A percentile compares a stretch with the other conserved stretches of the same genome.
Evolutionary conservation across 2,113 vertebrate genomes (phyloP).

Genomic region (Pluvialis apricaria): DNA sequence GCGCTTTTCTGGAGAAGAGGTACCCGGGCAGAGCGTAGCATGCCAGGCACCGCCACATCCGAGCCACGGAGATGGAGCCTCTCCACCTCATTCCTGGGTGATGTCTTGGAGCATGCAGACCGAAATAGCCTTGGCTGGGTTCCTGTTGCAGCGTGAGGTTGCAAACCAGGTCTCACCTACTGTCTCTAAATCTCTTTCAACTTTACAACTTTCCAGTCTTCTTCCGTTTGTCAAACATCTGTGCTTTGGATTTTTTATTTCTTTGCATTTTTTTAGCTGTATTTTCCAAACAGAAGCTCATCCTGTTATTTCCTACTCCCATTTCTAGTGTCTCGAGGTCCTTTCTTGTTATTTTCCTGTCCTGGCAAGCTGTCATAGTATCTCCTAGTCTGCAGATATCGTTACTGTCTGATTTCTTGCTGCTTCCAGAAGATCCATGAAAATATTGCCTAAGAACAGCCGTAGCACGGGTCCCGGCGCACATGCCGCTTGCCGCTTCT

Average conservation of each 20-base stretch:
- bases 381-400: background rate
- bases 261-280: background rate
- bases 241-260: background rate
- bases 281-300: slow-evolving; percentile 8
- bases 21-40: background rate
- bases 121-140: background rate
- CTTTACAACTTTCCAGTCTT: background rate
- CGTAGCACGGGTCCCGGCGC: background rate
- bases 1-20: slow-evolving; percentile 3
- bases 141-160: slow-evolving; percentile 8
- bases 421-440: background rate
- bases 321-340: background rate
- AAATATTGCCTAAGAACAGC: background rate
- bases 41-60: background rate
- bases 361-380: background rate
- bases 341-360: slow-evolving; percentile 1
- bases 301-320: background rate
- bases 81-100: background rate
- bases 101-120: background rate
- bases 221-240: background rate
- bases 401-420: background rate
- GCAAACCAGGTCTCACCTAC: background rate
- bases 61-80: background rate
- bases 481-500: background rate
- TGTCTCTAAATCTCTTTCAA: slow-evolving; percentile 17